phyloP scores from a whole-genome alignment of 1,140 invertebrate species.

The Drosophila sucinea region DNA sequence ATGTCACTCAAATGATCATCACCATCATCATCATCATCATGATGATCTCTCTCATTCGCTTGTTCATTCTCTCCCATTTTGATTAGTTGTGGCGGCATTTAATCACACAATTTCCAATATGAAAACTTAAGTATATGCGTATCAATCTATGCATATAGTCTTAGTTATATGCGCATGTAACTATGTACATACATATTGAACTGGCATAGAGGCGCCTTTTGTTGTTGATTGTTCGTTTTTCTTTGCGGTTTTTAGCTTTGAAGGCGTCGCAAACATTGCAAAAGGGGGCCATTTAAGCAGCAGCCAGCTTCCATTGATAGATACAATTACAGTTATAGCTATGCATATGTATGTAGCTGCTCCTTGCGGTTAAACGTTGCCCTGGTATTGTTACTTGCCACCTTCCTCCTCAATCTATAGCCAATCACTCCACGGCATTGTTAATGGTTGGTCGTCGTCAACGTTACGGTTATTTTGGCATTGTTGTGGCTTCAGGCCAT shows the following conservation, averaged over 20 bases:
- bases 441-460: slow-evolving; percentile 20
- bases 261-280: slow-evolving; percentile 35
- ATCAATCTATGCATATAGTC: slow-evolving; percentile 32
- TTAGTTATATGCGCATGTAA: slow-evolving; percentile 8
- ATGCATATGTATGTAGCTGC: slow-evolving; percentile 16
- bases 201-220: slow-evolving; percentile 59
- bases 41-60: slow-evolving; percentile 37
- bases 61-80: slow-evolving; percentile 14
- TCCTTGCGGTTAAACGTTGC: slow-evolving; percentile 17
- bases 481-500: slow-evolving; percentile 50
- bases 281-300: slow-evolving; percentile 25
- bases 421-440: slow-evolving; percentile 2
- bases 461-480: slow-evolving; percentile 63
- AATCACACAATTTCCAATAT: slow-evolving; percentile 50
- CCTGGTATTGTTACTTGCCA: slow-evolving; percentile 1
- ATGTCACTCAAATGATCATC: slow-evolving; percentile 36
- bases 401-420: slow-evolving; percentile 16
- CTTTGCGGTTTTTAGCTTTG: slow-evolving; percentile 48
- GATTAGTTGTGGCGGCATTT: slow-evolving; percentile 37
- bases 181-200: not conserved
- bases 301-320: slow-evolving; percentile 53
- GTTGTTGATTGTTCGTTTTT: slow-evolving; percentile 43
- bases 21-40: slow-evolving; percentile 7
- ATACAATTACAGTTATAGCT: slow-evolving; percentile 74
- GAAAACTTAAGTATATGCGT: slow-evolving; percentile 29